These are phyloP conservation scores for Norana najaformis DNA, from an alignment of 2,888 invertebrate species.

Conservation along the genomic window DNA sequence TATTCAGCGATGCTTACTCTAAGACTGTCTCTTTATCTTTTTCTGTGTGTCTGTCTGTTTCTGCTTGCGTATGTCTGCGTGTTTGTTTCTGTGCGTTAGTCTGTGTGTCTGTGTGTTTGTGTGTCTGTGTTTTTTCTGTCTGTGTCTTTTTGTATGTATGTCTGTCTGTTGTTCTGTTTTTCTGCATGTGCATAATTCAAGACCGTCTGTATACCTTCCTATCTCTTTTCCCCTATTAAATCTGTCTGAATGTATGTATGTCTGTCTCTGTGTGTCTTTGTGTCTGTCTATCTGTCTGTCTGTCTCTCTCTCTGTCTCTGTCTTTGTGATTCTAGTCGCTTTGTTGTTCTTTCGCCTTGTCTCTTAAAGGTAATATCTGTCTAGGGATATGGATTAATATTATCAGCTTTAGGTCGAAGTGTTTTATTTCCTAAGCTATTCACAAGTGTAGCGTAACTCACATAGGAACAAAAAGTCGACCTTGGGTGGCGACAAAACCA, in stretches of 20 bases:
- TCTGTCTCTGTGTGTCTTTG: constrained; percentile 24
- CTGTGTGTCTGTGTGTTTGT: neutral
- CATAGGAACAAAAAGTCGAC: too few species aligned
- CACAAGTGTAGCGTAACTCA: too few species aligned
- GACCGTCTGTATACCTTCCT: neutral
- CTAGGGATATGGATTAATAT: too few species aligned
- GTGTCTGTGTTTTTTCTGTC: too few species aligned
- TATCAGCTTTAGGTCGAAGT: too few species aligned
- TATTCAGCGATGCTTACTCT: too few species aligned
- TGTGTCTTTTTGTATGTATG: too few species aligned
- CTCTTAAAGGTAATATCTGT: neutral
- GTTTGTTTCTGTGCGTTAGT: neutral
- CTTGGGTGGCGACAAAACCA: too few species aligned
- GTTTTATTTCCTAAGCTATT: too few species aligned
- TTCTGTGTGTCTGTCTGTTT: neutral
- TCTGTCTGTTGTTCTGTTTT: too few species aligned
- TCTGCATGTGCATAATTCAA: too few species aligned
- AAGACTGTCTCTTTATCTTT: too few species aligned
- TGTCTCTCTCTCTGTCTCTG: constrained; percentile 6
- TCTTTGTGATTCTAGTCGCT: neutral
- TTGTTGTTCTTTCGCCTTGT: neutral
- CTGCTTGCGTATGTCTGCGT: neutral
- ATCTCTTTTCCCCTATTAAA: neutral
- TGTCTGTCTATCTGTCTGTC: constrained; percentile 16
- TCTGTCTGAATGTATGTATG: neutral